Base-by-base conservation (phyloP, 2,888 invertebrate genomes). In the Limenitis camilla region DNA sequence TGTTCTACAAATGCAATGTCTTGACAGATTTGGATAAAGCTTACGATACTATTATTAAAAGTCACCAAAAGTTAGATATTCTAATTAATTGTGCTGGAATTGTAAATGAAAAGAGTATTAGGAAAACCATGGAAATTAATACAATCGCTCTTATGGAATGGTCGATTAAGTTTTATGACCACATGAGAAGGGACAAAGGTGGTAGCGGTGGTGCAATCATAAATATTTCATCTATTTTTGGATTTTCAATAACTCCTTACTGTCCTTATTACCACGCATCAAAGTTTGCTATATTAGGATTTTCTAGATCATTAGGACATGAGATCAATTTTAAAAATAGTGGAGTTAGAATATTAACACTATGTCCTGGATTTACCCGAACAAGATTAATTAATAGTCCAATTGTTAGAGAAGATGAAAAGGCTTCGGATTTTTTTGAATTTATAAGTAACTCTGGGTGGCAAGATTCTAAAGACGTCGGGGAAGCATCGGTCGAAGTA, bases 211-310 rank as follows among this genome's bases (percentile, higher is more conserved):
- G 91, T 5, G 81, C 87, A 4, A 84, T 92, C 38, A 78, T 92
- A 11, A 92, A 92, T 65, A 80, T 91, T 10, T 82, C 90, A 1
- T 91, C 91, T 0, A 84, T 89, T 27, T 82, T 87, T 58, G 90
- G 90, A 0, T 75, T 84, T 38, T 74, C 78, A 58, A 74, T 88
- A 0, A 71, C 81, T 30, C 78, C 84, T 5, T 81, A 81, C 31
- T 66, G 81, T 38, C 89, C 90, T 0, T 78, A 88, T 19, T 90
- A 90, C 66, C 84, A 86, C 1, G 88, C 88, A 1, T 89, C 90
- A 0, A 90, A 90, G 66, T 85, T 78, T 58, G 86, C 86, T 29
- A 81, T 89, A 5, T 65, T 82, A 42, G 88, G 88, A 9, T 70
- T 89, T 45, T 76, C 79, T 31, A 76, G 76, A 50, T 81, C 84